Evolutionary conservation across 1,140 invertebrate species (phyloP), one percentile per base, ranked within the genome.

Genomic region (Galleria mellonella): DNA sequence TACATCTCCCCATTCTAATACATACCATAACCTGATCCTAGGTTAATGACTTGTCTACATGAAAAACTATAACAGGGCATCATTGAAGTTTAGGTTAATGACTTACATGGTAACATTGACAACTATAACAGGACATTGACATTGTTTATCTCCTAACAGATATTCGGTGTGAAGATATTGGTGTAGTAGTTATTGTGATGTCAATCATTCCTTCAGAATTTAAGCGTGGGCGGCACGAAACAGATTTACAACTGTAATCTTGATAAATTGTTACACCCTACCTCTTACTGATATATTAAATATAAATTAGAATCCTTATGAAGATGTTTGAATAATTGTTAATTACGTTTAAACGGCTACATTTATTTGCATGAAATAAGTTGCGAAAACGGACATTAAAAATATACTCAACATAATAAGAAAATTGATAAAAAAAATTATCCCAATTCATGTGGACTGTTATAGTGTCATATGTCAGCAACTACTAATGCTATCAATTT

Each of bases 151-250:
- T 42, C 47, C 32, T 50, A 53, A 54, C 41, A 51, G 43, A 52
- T 42, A 48, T 54, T 53, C 42, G 51, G 50, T 47, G 53, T 14
- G 43, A 30, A 32, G 2, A 35, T 51, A 38, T 41, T 39, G 8
- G 29, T 32, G 9, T 17, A 43, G 40, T 52, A 31, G 14, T 42
- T 54, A 75, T 78, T 78, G 67, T 73, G 23, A 55, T 72, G 74
- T 75, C 74, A 78, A 72, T 78, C 72, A 75, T 55, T 49, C 55
- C 43, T 36, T 55, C 55, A 61, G 56, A 56, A 31, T 42, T 32
- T 27, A 30, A 15, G 6, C 17, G 23, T 27, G 31, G 35, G 39
- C 33, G 39, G 17, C 6, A 10, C 27, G 13, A 32, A 14, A 10
- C 12, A 13, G 9, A 14, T 46, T 39, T 30, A 46, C 35, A 38